Conservation (phyloP, 2,797 vertebrate species). For the Myripristis jacobus region DNA sequence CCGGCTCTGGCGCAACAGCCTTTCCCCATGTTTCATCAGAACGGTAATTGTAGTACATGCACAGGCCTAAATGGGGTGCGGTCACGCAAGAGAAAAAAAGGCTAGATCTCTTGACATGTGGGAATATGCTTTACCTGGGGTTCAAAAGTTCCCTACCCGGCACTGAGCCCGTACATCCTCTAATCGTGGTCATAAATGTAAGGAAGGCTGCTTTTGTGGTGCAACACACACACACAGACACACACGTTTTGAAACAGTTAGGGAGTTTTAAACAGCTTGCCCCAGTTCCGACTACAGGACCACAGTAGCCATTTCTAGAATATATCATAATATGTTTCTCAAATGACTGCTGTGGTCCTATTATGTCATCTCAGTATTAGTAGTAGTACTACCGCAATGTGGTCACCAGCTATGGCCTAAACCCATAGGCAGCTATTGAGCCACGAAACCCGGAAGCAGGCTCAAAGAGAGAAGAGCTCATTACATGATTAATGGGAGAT, state of each 20-base stretch:
- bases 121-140: constrained; percentile 75
- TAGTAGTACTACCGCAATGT: constrained; percentile 51
- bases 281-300: constrained; percentile 29
- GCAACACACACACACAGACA: constrained; percentile 19
- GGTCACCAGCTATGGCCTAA: constrained; percentile 29
- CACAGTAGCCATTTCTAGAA: constrained; percentile 44
- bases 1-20: constrained; percentile 48
- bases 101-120: constrained; percentile 63
- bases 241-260: constrained; percentile 5
- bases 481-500: constrained; percentile 62
- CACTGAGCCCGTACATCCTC: constrained; percentile 43
- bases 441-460: constrained; percentile 50
- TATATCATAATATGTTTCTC: constrained; percentile 60
- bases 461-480: constrained; percentile 43
- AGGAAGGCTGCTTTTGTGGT: constrained; percentile 45
- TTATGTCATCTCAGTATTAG: constrained; percentile 67
- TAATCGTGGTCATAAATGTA: constrained; percentile 61
- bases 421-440: constrained; percentile 35
- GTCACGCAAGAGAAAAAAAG: constrained; percentile 39
- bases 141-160: constrained; percentile 69
- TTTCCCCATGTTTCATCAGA: constrained; percentile 57
- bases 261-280: constrained; percentile 37
- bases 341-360: constrained; percentile 53
- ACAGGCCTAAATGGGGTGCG: constrained; percentile 63
- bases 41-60: constrained; percentile 59